A percentile compares a stretch with the other conserved stretches of the same genome.
Evolutionary conservation across 2,113 vertebrate species (phyloP).

Genomic region (Manacus vitellinus): DNA sequence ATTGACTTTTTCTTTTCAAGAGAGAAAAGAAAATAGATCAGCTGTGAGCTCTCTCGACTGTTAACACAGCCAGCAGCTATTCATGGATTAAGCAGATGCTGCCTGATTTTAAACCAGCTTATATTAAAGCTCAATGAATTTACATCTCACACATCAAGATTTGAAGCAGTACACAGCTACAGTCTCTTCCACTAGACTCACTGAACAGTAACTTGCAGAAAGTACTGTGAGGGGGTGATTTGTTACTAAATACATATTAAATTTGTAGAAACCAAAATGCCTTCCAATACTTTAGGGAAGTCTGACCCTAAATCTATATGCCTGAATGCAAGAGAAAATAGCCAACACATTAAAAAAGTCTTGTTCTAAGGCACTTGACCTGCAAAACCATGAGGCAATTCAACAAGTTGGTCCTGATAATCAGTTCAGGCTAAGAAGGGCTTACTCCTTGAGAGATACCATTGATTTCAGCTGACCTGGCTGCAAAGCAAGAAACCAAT

Average conservation of each 20-base stretch:
- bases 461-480: background rate
- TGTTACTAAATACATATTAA: background rate
- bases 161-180: background rate
- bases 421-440: background rate
- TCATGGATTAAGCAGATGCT: conserved; percentile 45
- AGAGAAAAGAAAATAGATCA: conserved; percentile 48
- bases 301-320: background rate
- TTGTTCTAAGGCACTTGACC: background rate
- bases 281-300: background rate
- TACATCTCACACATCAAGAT: background rate
- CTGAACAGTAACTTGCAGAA: background rate
- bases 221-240: background rate
- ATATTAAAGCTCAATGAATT: conserved; percentile 47
- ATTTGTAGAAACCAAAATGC: background rate
- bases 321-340: background rate
- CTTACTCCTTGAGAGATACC: background rate
- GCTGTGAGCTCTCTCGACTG: conserved; percentile 46
- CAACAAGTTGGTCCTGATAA: background rate
- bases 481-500: background rate
- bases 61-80: conserved; percentile 40
- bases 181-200: background rate
- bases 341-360: fast-evolving
- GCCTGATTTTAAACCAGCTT: conserved; percentile 48
- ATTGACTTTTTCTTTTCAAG: conserved; percentile 40
- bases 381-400: background rate